Conservation (phyloP, 2,797 vertebrate species). For the Oceanodroma leucorhoa region DNA sequence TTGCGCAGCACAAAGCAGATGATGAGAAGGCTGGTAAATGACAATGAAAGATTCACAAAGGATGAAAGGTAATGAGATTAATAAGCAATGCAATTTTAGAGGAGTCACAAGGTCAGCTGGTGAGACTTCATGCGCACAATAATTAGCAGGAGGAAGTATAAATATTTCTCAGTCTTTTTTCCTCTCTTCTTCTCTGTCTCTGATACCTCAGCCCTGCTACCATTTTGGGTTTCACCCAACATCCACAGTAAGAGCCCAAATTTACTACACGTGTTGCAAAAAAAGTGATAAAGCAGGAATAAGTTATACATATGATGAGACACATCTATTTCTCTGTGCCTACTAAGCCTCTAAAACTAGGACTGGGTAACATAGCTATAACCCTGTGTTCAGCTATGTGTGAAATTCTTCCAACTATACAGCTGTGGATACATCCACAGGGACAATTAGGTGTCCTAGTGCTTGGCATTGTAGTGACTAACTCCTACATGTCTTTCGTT, state of each 20-base stretch:
- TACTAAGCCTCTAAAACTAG: background rate
- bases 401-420: background rate
- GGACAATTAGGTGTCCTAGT: background rate
- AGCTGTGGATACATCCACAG: background rate
- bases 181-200: background rate
- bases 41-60: conserved; percentile 10
- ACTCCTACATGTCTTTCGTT: background rate
- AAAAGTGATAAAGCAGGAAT: background rate
- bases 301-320: background rate
- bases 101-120: background rate
- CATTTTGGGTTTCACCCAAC: background rate
- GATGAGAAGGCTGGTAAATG: background rate
- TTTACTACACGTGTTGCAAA: background rate
- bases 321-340: background rate
- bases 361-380: background rate
- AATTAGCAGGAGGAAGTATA: background rate
- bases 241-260: background rate
- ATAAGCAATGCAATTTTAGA: conserved; percentile 29
- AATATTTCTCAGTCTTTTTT: background rate
- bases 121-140: background rate
- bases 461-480: background rate
- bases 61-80: conserved; percentile 40
- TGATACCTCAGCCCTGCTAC: background rate
- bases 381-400: background rate
- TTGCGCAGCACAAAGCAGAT: background rate